phyloP scores from a whole-genome alignment of 2,888 invertebrate species.

The Habrosyne pyritoides region DNA sequence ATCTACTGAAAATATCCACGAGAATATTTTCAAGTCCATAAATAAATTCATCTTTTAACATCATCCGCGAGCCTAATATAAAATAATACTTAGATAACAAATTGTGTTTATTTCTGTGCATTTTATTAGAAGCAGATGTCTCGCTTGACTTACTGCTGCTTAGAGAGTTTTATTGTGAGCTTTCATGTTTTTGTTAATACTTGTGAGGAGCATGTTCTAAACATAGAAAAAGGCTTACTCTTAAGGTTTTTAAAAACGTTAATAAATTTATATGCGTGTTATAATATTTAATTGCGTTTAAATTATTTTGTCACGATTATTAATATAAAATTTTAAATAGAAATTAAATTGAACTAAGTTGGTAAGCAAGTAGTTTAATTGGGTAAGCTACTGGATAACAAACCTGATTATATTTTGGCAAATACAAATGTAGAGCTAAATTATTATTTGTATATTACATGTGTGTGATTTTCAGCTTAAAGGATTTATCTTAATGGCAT shows the following conservation, averaged over 20 bases:
- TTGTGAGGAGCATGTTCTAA: slow-evolving; percentile 52
- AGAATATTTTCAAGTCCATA: not conserved
- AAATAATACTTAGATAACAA: slow-evolving; percentile 54
- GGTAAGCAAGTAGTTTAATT: too few species aligned
- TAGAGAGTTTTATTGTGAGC: slow-evolving; percentile 66
- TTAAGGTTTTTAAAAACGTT: too few species aligned
- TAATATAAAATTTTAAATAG: too few species aligned
- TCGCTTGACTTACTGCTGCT: slow-evolving; percentile 47
- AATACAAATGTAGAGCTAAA: not conserved
- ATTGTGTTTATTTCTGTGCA: slow-evolving; percentile 59
- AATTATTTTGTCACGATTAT: too few species aligned
- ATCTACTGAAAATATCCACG: not conserved
- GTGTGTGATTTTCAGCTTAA: slow-evolving; percentile 3
- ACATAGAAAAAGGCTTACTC: too few species aligned
- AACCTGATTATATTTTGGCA: not conserved
- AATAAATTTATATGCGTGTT: too few species aligned
- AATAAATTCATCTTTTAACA: too few species aligned
- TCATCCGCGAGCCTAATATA: slow-evolving; percentile 31
- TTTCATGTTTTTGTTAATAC: slow-evolving; percentile 78
- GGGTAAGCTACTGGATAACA: too few species aligned
- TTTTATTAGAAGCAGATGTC: slow-evolving; percentile 71
- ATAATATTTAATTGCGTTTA: too few species aligned
- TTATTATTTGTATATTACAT: not conserved
- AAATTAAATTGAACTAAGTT: too few species aligned
- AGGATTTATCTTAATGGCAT: slow-evolving; percentile 51